These are phyloP conservation scores for Diploscapter pachys DNA, from an alignment of 1,140 invertebrate genomes.

Conservation along the genomic window DNA sequence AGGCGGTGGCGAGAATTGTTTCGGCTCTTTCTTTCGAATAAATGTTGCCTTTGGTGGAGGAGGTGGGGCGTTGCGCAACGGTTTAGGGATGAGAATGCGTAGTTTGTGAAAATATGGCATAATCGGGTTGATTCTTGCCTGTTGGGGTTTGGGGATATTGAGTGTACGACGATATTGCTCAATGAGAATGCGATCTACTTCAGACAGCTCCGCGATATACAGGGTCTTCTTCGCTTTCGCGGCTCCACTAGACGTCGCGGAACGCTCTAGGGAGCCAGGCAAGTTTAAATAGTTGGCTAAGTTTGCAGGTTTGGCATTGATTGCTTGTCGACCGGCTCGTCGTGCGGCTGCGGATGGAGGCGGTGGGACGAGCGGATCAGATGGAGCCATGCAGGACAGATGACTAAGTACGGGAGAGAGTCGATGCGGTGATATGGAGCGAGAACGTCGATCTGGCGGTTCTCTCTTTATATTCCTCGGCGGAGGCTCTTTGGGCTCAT, in stretches of 20 bases:
- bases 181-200: constrained; percentile 27
- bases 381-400: not conserved
- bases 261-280: constrained; percentile 29
- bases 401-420: too few species aligned
- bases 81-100: constrained; percentile 11
- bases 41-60: constrained; percentile 7
- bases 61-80: not conserved
- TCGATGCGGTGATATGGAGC: too few species aligned
- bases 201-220: constrained; percentile 27
- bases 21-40: constrained; percentile 6
- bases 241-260: constrained; percentile 36
- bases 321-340: constrained; percentile 1
- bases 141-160: constrained; percentile 9
- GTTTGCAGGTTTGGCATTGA: too few species aligned
- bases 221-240: constrained; percentile 21
- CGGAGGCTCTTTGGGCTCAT: constrained; percentile 2
- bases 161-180: constrained; percentile 25
- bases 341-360: constrained; percentile 17
- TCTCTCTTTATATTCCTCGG: too few species aligned
- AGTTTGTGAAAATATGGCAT: too few species aligned
- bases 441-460: too few species aligned
- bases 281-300: constrained; percentile 23
- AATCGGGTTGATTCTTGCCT: too few species aligned
- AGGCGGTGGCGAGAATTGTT: constrained; percentile 13
- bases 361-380: constrained; percentile 25